Evolutionary conservation across 2,888 invertebrate species (phyloP).

Genomic region (Gryllus longicercus): DNA sequence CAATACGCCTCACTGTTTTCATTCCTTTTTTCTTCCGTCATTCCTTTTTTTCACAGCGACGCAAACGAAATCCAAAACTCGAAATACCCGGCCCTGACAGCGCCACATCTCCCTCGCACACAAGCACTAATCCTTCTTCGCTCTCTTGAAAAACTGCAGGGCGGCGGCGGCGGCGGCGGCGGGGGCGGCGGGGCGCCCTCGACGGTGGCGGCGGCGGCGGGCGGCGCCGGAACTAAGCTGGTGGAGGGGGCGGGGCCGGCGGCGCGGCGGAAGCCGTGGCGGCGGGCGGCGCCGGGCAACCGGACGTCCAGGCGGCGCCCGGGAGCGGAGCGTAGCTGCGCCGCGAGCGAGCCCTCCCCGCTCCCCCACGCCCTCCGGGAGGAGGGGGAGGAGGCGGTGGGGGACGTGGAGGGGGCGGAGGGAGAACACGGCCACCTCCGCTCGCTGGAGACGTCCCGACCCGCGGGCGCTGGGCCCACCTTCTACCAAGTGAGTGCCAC

Average conservation of each 20-base stretch:
- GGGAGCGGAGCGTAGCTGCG: neutral
- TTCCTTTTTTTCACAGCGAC: no score
- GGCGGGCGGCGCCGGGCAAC: neutral
- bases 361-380: neutral
- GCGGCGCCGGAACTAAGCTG: neutral
- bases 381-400: neutral
- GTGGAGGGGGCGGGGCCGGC: neutral
- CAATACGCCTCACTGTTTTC: no score
- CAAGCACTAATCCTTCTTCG: neutral
- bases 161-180: neutral
- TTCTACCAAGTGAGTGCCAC: neutral
- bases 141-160: neutral
- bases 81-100: no score
- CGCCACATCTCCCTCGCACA: neutral
- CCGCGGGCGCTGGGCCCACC: neutral
- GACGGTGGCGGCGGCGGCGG: slow-evolving; percentile 3
- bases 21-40: no score
- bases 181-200: neutral
- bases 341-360: no score
- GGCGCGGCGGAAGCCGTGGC: neutral
- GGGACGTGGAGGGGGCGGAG: neutral
- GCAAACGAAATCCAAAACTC: no score
- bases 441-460: neutral
- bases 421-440: neutral
- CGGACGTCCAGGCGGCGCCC: neutral